Percentiles rank a stretch among this genome's conserved stretches.
Conservation (phyloP, 2,113 vertebrate genomes). For the Salvelinus alpinus region DNA sequence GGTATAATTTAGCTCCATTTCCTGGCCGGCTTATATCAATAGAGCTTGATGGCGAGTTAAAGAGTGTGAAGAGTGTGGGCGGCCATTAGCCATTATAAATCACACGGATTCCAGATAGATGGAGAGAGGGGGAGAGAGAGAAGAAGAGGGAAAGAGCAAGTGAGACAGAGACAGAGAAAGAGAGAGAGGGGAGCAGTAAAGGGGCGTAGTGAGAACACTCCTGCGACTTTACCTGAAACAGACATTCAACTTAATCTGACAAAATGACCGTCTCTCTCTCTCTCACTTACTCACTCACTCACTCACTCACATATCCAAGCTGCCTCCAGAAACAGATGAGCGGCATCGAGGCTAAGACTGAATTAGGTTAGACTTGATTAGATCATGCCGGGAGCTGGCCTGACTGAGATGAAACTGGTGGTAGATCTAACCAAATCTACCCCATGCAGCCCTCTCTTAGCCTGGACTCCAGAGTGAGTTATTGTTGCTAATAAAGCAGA, state of each 20-base stretch:
- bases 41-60: slow-evolving; percentile 51
- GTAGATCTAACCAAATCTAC: not conserved
- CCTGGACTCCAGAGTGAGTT: too few relatives aligned
- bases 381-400: not conserved
- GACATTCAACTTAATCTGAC: slow-evolving; percentile 10
- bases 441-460: too few relatives aligned
- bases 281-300: not conserved
- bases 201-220: slow-evolving; percentile 34
- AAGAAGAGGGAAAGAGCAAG: not conserved
- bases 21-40: slow-evolving; percentile 54
- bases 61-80: slow-evolving; percentile 49
- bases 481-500: too few relatives aligned
- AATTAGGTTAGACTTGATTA: not conserved
- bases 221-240: slow-evolving; percentile 23
- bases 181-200: not conserved
- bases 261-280: not conserved
- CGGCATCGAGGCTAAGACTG: not conserved
- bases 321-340: not conserved
- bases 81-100: slow-evolving; percentile 54
- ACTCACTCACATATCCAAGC: not conserved
- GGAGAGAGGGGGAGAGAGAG: slow-evolving; percentile 3
- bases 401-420: not conserved
- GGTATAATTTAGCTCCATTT: slow-evolving; percentile 64
- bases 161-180: not conserved
- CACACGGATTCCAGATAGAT: slow-evolving; percentile 34